phyloP scores from a whole-genome alignment of 2,888 invertebrate species.

The Caprella mutica region DNA sequence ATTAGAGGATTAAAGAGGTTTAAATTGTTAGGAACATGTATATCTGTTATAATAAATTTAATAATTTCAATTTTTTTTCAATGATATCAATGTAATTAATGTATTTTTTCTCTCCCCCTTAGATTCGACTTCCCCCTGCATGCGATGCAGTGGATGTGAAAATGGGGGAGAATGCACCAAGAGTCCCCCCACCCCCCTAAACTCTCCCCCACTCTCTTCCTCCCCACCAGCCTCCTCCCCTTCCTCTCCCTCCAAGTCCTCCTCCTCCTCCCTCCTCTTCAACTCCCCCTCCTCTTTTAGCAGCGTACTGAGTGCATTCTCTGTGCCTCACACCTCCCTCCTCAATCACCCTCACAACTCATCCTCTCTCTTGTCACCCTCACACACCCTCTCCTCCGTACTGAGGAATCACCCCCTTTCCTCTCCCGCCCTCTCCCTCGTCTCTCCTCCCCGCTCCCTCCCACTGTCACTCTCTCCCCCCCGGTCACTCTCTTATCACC shows the following conservation, averaged over 20 bases:
- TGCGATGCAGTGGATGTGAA: conserved; percentile 31
- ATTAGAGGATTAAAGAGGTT: too few relatives aligned
- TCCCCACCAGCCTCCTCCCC: conserved; percentile 1
- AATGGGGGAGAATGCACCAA: conserved; percentile 15
- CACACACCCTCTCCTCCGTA: neutral
- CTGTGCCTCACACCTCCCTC: conserved; percentile 7
- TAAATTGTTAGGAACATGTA: too few relatives aligned
- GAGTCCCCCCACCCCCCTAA: conserved; percentile 7
- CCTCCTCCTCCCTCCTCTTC: neutral
- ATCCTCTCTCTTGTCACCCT: neutral
- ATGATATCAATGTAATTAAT: too few relatives aligned
- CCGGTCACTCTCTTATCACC: neutral
- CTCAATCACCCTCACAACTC: neutral
- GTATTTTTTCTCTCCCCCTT: neutral
- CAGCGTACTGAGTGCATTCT: conserved; percentile 6
- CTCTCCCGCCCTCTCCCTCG: neutral
- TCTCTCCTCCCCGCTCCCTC: neutral
- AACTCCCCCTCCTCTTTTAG: neutral
- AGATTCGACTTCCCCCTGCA: conserved; percentile 14
- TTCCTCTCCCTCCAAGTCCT: neutral
- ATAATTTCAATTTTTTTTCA: too few relatives aligned
- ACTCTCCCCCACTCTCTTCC: neutral
- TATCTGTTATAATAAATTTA: too few relatives aligned
- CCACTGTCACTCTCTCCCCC: conserved; percentile 2
- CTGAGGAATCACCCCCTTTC: neutral